phyloP scores from a whole-genome alignment of 2,113 vertebrate genomes.

The Aphyosemion australe region DNA sequence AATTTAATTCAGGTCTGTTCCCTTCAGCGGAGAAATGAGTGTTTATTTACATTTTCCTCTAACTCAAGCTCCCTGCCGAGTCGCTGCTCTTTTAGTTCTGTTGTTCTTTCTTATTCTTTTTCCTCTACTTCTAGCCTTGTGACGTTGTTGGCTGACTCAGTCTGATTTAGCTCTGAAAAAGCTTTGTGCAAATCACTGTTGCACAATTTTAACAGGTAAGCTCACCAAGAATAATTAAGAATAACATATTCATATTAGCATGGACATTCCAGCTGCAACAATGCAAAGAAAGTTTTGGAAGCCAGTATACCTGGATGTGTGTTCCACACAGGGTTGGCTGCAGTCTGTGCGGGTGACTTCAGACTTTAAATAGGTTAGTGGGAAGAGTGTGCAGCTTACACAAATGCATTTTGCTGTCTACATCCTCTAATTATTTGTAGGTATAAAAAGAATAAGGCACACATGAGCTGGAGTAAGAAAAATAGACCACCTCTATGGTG shows the following conservation, averaged over 20 bases:
- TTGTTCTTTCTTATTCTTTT: slow-evolving; percentile 29
- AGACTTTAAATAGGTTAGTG: slow-evolving; percentile 77
- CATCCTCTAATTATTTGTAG: slow-evolving; percentile 74
- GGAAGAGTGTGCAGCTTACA: slow-evolving; percentile 48
- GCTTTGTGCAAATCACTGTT: neutral
- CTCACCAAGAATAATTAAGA: no score
- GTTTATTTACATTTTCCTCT: slow-evolving; percentile 46
- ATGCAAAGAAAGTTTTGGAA: slow-evolving; percentile 34
- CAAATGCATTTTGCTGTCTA: slow-evolving; percentile 56
- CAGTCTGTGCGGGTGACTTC: slow-evolving; percentile 37
- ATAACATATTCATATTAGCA: neutral
- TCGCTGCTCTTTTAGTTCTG: slow-evolving; percentile 24
- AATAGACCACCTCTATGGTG: slow-evolving; percentile 75
- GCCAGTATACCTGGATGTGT: slow-evolving; percentile 23
- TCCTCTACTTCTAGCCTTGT: slow-evolving; percentile 19
- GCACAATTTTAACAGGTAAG: no score
- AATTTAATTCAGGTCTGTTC: slow-evolving; percentile 21
- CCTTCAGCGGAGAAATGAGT: slow-evolving; percentile 2
- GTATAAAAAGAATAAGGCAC: slow-evolving; percentile 75
- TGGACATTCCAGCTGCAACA: slow-evolving; percentile 6
- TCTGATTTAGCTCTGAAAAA: neutral
- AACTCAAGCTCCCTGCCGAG: slow-evolving; percentile 23
- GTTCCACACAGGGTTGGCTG: slow-evolving; percentile 30
- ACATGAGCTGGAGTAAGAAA: slow-evolving; percentile 74
- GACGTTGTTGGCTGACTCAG: neutral